A percentile compares a stretch with the other conserved stretches of the same genome.
phyloP scores from a whole-genome alignment of 2,113 vertebrate genomes.

The Hypocryptadius cinnamomeus region DNA sequence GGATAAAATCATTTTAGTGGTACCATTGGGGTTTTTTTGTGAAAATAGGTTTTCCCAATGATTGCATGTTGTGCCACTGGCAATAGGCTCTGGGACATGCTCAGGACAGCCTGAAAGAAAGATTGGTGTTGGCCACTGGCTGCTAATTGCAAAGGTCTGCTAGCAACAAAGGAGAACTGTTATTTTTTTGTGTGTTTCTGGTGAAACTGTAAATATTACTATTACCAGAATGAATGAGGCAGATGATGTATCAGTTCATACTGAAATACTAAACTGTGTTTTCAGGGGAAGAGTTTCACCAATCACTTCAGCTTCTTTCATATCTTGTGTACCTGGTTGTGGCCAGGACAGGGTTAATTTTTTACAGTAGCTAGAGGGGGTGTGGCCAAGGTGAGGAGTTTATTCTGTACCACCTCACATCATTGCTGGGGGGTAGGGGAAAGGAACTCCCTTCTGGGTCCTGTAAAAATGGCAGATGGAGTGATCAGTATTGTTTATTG shows the following conservation, averaged over 20 bases:
- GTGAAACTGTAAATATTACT: neutral
- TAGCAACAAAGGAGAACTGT: neutral
- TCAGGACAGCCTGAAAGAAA: neutral
- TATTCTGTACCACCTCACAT: neutral
- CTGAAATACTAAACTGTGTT: neutral
- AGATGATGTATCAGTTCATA: neutral
- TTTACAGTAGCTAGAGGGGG: neutral
- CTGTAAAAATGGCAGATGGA: neutral
- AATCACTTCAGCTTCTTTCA: neutral
- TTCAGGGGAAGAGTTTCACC: neutral
- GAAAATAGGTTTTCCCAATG: neutral
- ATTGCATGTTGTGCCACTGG: neutral
- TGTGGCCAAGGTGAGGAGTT: neutral
- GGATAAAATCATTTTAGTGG: neutral
- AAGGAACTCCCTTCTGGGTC: neutral
- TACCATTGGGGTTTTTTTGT: fast-evolving
- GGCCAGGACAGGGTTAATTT: neutral
- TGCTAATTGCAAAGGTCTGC: neutral
- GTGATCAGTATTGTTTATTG: neutral
- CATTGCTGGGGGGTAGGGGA: neutral
- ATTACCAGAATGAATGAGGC: neutral
- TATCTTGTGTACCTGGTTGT: neutral
- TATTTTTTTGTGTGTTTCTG: neutral
- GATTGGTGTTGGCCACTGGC: neutral
- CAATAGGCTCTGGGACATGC: neutral